phyloP scores from a whole-genome alignment of 1,140 invertebrate species.

The Linepithema humile region DNA sequence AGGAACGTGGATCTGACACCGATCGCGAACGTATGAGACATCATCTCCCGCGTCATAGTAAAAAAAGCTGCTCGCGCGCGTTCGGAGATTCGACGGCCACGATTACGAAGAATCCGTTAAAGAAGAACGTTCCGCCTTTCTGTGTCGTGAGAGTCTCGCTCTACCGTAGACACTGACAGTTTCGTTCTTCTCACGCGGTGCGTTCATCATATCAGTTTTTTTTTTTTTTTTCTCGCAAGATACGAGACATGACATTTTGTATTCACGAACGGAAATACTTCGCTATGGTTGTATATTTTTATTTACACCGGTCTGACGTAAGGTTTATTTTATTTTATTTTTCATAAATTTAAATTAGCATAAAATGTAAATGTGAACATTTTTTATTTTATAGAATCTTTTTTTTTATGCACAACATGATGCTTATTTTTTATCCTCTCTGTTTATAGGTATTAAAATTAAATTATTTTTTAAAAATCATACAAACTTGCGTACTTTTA shows the following conservation, averaged over 20 bases:
- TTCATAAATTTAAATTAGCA: too few species aligned
- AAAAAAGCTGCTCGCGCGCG: neutral
- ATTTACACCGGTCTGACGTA: neutral
- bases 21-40: slow-evolving; percentile 33
- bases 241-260: neutral
- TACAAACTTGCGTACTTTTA: neutral
- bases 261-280: neutral
- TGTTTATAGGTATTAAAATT: neutral
- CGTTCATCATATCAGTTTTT: neutral
- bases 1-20: slow-evolving; percentile 38
- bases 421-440: neutral
- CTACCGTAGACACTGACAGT: neutral
- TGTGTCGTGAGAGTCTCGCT: neutral
- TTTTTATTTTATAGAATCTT: neutral
- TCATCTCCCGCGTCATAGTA: slow-evolving; percentile 20
- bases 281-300: neutral
- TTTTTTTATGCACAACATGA: neutral
- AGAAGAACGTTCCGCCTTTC: slow-evolving; percentile 24
- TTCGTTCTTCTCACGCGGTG: neutral
- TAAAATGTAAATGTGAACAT: neutral
- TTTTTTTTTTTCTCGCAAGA: slow-evolving; percentile 1
- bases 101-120: slow-evolving; percentile 42
- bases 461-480: neutral
- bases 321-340: neutral
- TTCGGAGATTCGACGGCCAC: slow-evolving; percentile 17